phyloP scores from a whole-genome alignment of 2,888 invertebrate genomes.

The Polydrusus tereticollis region DNA sequence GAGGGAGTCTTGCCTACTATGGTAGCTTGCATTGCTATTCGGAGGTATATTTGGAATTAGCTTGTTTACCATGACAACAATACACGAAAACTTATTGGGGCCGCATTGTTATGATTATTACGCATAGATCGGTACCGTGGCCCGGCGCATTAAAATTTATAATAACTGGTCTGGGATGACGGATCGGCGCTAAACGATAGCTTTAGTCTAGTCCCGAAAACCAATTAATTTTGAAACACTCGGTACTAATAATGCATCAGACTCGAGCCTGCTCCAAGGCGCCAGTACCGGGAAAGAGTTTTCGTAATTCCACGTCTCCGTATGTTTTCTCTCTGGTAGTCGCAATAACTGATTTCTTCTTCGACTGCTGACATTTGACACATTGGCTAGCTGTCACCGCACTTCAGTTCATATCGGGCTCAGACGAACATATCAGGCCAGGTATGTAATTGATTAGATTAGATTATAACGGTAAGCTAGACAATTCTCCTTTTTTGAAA shows the following conservation, averaged over 20 bases:
- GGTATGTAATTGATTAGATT: too few relatives aligned
- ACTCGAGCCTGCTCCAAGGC: slow-evolving; percentile 39
- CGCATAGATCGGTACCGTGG: slow-evolving; percentile 7
- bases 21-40: too few relatives aligned
- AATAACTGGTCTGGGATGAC: slow-evolving; percentile 17
- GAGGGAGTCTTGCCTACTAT: too few relatives aligned
- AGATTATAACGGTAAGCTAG: too few relatives aligned
- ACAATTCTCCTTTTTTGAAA: too few relatives aligned
- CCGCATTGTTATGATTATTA: slow-evolving; percentile 15
- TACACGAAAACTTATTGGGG: slow-evolving; percentile 11
- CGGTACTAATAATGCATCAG: slow-evolving; percentile 50
- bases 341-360: too few relatives aligned
- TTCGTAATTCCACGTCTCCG: slow-evolving; percentile 14
- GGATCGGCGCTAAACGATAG: slow-evolving; percentile 27
- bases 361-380: too few relatives aligned
- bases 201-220: slow-evolving; percentile 40
- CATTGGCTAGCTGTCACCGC: too few relatives aligned
- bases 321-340: too few relatives aligned
- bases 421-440: too few relatives aligned
- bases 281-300: slow-evolving; percentile 41
- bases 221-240: slow-evolving; percentile 51
- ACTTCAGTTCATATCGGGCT: too few relatives aligned
- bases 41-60: too few relatives aligned
- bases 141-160: slow-evolving; percentile 25
- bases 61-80: not conserved